Base-by-base conservation (phyloP, 2,888 invertebrate genomes). In the Aphrophora alni region DNA sequence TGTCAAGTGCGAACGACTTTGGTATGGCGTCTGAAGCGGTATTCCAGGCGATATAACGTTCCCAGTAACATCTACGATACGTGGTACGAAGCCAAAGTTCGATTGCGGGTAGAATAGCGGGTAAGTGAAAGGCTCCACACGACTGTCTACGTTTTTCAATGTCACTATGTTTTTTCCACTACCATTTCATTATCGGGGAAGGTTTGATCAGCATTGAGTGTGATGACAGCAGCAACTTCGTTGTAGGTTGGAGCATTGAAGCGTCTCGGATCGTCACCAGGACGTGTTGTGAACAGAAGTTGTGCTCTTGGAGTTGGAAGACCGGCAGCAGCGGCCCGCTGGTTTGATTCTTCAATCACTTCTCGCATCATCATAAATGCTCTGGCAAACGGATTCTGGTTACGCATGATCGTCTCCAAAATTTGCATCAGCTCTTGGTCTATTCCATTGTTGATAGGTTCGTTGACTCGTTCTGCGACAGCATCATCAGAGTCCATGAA, bases 331-430 rank as follows among this genome's bases (percentile, higher is more conserved):
- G 26, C 25, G 25, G 25, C 21, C 25, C 21, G 71, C 27, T 21
- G 71, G 25, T 71, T 71, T 21, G n/a, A 21, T 71, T 71, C 71
- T 17, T 71, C 71, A 24, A 71, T 24, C 71, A 28, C 28, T 27
- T 73, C 73, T 7, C 73, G 73, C 73, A 73, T 73, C 26, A 73
- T 73, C 73, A 73, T 71, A 71, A 21, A 68, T 68, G 68, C 68
- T 24, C 24, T n/a, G 3, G 68, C 68, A 24, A 68, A 68, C 68
- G 68, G 68, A 24, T 68, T 68, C 10, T 68, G 68, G 24, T 12
- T 24, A 5, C 68, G 68, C 3, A 68, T n/a, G 24, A 68, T 68
- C 24, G 3, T 24, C 24, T 68, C 68, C n/a, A 68, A 24, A 21
- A 68, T n/a, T 24, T 68, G 68, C 24, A 68, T 68, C 68, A 68